Evolutionary conservation across 2,888 invertebrate genomes (phyloP).

Genomic region (Troglohyphantes excavatus): DNA sequence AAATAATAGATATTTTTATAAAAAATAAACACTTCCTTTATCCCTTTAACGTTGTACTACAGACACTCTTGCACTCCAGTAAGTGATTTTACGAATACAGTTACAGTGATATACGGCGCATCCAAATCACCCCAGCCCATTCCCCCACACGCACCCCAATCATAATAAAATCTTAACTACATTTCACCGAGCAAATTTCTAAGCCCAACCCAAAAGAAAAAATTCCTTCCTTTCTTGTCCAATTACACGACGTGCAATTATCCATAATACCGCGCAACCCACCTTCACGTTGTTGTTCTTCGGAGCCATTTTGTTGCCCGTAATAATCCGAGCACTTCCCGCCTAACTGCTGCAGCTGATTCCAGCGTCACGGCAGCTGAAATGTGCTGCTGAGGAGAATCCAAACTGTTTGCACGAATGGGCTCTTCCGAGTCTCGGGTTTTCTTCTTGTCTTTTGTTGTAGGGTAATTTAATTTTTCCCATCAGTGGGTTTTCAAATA

Average conservation of each 20-base stretch:
- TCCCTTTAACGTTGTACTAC: no score
- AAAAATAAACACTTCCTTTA: no score
- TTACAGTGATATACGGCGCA: background rate
- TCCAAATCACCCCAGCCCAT: background rate
- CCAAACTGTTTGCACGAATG: slow-evolving; percentile 42
- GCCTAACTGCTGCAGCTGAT: background rate
- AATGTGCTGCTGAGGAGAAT: background rate
- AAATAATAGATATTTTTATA: no score
- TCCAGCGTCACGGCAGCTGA: background rate
- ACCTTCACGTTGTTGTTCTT: background rate
- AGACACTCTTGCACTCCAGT: background rate
- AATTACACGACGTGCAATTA: background rate
- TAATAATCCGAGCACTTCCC: background rate
- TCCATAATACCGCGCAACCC: background rate
- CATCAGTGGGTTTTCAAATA: slow-evolving; percentile 49
- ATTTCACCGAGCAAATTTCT: background rate
- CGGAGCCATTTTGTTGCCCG: background rate
- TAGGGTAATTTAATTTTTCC: slow-evolving; percentile 51
- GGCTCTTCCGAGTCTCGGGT: no score
- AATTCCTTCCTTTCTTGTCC: background rate
- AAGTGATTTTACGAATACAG: background rate
- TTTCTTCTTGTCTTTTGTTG: slow-evolving; percentile 26
- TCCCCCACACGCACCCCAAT: background rate
- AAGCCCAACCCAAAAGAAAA: background rate
- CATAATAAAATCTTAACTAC: slow-evolving; percentile 1